Evolutionary conservation across 2,113 vertebrate genomes (phyloP).

Genomic region (Chunga burmeisteri): DNA sequence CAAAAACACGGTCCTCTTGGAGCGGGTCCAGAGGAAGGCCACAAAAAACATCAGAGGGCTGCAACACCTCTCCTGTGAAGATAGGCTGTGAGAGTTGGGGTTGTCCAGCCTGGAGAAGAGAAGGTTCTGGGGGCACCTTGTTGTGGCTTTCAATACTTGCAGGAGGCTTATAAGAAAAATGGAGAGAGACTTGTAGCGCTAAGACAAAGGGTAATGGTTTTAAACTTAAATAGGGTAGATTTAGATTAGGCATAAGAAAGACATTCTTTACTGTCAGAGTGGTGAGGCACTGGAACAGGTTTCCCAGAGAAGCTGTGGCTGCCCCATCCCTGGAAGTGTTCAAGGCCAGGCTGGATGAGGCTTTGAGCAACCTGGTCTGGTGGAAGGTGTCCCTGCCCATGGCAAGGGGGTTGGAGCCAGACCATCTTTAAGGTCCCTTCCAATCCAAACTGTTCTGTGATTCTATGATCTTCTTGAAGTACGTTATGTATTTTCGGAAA

Average conservation of each 20-base stretch:
- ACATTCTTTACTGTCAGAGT: not conserved
- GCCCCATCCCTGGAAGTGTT: not conserved
- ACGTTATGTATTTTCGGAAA: not conserved
- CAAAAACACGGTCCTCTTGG: not conserved
- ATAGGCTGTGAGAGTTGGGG: not conserved
- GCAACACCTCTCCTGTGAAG: not conserved
- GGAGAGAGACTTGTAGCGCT: not conserved
- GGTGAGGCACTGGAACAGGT: not conserved
- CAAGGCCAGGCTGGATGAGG: not conserved
- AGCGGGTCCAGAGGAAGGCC: not conserved
- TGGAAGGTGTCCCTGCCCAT: no score
- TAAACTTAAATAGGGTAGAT: not conserved
- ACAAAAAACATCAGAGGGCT: not conserved
- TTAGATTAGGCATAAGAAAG: not conserved
- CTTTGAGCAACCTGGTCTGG: not conserved
- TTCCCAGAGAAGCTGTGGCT: not conserved
- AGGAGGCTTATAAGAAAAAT: not conserved
- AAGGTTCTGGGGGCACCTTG: not conserved
- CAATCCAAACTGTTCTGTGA: no score
- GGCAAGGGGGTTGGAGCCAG: no score
- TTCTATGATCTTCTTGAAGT: not conserved
- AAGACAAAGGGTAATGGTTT: not conserved
- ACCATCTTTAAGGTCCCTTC: no score
- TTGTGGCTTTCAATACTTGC: not conserved
- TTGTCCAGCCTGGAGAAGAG: not conserved